Evolutionary conservation across 2,797 vertebrate species (phyloP), one percentile per base, ranked within the genome.

Genomic region (Hippocampus kuda): DNA sequence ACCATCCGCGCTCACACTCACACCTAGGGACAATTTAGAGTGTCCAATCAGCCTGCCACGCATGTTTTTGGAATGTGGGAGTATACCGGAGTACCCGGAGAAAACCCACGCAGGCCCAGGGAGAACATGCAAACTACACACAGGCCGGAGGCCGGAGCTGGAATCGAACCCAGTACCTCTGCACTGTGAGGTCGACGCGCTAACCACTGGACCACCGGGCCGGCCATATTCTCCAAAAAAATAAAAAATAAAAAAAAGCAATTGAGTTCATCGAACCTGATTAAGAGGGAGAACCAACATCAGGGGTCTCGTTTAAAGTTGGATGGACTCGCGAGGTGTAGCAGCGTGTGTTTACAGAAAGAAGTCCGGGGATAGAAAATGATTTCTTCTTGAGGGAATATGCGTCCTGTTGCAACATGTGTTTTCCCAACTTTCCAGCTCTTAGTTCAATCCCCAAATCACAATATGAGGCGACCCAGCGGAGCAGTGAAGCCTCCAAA

Each of bases 401-500:
- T 42, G 61, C 72, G 70, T 80, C 71, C 71, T 81, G 27, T 27
- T 65, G 61, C 61, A 64, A 66, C 44, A 64, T 63, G 62, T 64
- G 44, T 66, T 38, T 54, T 38, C 34, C 34, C 53, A 26, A 13
- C 12, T 24, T 41, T 57, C 38, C 65, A 38, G 38, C 49, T 71
- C 70, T 61, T 44, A 69, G 46, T 41, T 44, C 0, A 2, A 75
- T 64, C 41, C 72, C 77, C 73, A 70, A 75, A 77, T 80, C 73
- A 59, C 53, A 76, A 60, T 76, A 75, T 79, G 82, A 81, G 76
- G 79, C 68, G 73, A 82, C 81, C 79, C 78, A 70, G 71, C 1
- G 24, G 73, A 81, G 64, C 68, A 76, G 76, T 63, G 70, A 80
- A 73, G 76, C 77, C n/a, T 54, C 53, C 67, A 87, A 84, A 88